A percentile compares a stretch with the other conserved stretches of the same genome.
phyloP scores from a whole-genome alignment of 2,797 vertebrate species.

The Microhierax caerulescens region DNA sequence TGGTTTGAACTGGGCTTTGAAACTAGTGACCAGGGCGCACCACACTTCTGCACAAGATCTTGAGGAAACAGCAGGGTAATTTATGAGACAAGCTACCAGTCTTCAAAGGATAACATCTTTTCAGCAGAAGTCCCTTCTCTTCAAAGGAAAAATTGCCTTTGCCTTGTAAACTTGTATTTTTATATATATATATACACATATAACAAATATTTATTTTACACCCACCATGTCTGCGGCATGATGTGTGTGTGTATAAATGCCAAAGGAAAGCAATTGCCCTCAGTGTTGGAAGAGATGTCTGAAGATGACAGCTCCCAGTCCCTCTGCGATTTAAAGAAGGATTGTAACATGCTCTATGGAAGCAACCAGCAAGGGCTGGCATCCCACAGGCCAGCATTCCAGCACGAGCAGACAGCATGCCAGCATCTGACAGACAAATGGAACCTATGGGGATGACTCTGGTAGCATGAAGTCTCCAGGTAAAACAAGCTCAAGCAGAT shows the following conservation, averaged over 20 bases:
- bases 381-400: not conserved
- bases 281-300: not conserved
- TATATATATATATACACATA: not conserved
- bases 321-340: not conserved
- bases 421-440: not conserved
- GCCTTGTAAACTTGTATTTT: not conserved
- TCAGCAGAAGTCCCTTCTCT: not conserved
- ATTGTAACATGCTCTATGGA: not conserved
- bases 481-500: not conserved
- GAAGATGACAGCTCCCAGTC: not conserved
- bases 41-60: not conserved
- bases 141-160: constrained; percentile 7
- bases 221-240: not conserved
- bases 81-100: not conserved
- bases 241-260: not conserved
- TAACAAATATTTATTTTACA: not conserved
- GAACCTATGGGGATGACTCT: not conserved
- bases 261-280: not conserved
- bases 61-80: constrained; percentile 19
- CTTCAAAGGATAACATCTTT: constrained; percentile 47
- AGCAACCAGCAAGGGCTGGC: not conserved
- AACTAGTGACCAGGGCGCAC: not conserved
- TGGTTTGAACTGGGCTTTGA: constrained; percentile 21
- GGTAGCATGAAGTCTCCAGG: not conserved
- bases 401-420: not conserved